These are phyloP conservation scores for Leptopilina clavipes DNA, from an alignment of 1,140 invertebrate species.

Conservation along the genomic window DNA sequence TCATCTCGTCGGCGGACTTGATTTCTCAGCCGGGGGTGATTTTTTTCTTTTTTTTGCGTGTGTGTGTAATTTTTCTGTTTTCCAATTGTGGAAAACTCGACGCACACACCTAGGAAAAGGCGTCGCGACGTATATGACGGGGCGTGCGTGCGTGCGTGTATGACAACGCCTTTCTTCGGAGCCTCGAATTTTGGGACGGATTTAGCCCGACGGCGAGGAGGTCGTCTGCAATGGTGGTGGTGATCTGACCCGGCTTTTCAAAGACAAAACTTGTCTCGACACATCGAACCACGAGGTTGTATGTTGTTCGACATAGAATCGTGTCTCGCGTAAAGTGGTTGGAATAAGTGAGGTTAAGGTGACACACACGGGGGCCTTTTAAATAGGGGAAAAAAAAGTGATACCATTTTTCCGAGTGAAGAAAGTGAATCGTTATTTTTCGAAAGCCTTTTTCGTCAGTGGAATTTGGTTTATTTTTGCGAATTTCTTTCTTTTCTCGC, in stretches of 20 bases:
- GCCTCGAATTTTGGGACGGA: slow-evolving; percentile 33
- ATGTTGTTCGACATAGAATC: background rate
- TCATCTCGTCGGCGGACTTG: background rate
- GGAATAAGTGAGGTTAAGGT: slow-evolving; percentile 20
- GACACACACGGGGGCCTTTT: background rate
- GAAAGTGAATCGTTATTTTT: no score
- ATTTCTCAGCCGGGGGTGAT: background rate
- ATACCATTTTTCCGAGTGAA: background rate
- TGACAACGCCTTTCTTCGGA: slow-evolving; percentile 34
- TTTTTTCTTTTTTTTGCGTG: background rate
- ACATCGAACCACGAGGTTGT: background rate
- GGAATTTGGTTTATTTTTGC: no score
- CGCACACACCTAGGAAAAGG: background rate
- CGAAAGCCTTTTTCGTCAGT: background rate
- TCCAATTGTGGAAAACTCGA: background rate
- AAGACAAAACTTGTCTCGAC: background rate
- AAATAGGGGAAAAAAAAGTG: background rate
- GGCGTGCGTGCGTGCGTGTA: slow-evolving; percentile 22
- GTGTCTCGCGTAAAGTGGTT: slow-evolving; percentile 8
- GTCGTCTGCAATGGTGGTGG: background rate
- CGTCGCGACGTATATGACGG: slow-evolving; percentile 31
- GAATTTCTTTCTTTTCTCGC: slow-evolving; percentile 41
- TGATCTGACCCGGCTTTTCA: slow-evolving; percentile 12
- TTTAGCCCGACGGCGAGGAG: slow-evolving; percentile 32
- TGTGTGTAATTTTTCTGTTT: background rate